Evolutionary conservation across 2,888 invertebrate species (phyloP).

Genomic region (Epicampocera succincta): DNA sequence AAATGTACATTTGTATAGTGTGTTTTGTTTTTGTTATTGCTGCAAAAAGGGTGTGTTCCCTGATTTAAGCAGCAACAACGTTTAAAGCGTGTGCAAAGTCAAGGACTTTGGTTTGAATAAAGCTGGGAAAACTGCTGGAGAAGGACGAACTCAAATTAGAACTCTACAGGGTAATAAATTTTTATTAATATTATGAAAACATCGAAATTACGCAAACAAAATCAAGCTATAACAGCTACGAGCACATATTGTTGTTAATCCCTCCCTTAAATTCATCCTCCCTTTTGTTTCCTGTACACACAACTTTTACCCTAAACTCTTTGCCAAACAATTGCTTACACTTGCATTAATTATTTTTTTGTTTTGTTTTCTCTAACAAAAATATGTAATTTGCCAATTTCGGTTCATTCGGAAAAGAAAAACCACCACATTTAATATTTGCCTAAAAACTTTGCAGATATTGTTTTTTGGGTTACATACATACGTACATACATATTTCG

Average conservation of each 20-base stretch:
- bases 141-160: constrained; percentile 1
- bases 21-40: neutral
- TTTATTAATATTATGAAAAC: constrained; percentile 57
- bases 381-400: constrained; percentile 28
- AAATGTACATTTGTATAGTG: constrained; percentile 16
- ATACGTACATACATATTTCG: constrained; percentile 33
- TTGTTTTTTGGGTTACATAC: constrained; percentile 30
- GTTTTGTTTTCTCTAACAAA: constrained; percentile 5
- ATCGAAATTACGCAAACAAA: constrained; percentile 7
- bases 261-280: constrained; percentile 43
- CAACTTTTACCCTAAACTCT: constrained; percentile 37
- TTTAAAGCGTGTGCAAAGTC: constrained; percentile 54
- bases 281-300: constrained; percentile 16
- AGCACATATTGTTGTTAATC: neutral
- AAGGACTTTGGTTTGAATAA: constrained; percentile 57
- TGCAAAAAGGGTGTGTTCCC: constrained; percentile 66
- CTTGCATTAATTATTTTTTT: constrained; percentile 22
- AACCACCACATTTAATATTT: constrained; percentile 51
- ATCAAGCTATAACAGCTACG: too few relatives aligned
- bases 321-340: constrained; percentile 7
- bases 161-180: constrained; percentile 44
- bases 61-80: constrained; percentile 24
- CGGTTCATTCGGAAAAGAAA: constrained; percentile 22
- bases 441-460: neutral
- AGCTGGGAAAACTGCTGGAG: neutral